Evolutionary conservation across 2,797 vertebrate genomes (phyloP), one percentile per base, ranked within the genome.

Genomic region (Coluber constrictor): DNA sequence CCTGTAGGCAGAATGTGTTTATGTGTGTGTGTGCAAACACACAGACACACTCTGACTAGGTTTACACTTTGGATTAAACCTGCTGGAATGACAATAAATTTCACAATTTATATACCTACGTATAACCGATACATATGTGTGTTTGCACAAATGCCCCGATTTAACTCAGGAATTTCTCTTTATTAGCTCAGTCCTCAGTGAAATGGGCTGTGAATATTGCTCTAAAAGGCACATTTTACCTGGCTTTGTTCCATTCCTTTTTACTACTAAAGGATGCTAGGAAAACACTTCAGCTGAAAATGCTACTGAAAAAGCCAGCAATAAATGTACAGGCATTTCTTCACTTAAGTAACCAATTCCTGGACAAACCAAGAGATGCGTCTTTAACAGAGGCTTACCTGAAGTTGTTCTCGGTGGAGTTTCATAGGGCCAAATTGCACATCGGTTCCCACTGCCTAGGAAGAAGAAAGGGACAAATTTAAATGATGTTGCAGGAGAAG

Each of bases 361-460:
- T 47, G 37, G 37, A 47, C 20, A 47, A 79, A 4, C 70, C 37
- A 23, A 79, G 37, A 43, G 8, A 23, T 79, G 18, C 37, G 43
- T 79, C 18, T 79, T 79, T 79, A 47, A 47, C 23, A 47, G 43
- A 83, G 1, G 43, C 47, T 95, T 99, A 99, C 99, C 99, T 99
- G 99, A 98, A 99, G 98, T 95, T 98, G 99, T 98, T 99, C 98
- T 98, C 98, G 98, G 97, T 98, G 98, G 97, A 99, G 98, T 98
- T 98, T 99, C 99, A 99, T 99, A 97, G 99, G 99, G 97, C 99
- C 99, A 97, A 99, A 99, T 96, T 99, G 98, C 98, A 99, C 98
- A 96, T 99, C 98, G 95, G 98, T 98, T 96, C 98, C 98, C 94
- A 98, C 96, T 96, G 97, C 98, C 99, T 99, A 97, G 93, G 98